Base-by-base conservation (phyloP, 1,140 invertebrate genomes). In the Drosophila tristis region DNA sequence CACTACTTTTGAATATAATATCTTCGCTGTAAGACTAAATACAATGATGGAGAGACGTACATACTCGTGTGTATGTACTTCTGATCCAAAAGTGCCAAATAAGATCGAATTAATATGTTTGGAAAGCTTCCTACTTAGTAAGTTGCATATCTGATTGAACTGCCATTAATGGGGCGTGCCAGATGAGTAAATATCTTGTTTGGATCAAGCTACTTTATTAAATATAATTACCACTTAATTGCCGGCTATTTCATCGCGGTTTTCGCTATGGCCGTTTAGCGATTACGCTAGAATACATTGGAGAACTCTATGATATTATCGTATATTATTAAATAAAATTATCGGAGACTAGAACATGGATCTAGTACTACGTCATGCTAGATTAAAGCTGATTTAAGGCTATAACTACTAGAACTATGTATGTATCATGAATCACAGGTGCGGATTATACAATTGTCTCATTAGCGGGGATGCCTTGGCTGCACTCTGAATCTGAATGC, bases 191-290 rank as follows among this genome's bases (percentile, higher is more conserved):
- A 44, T 29, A 48, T 60, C 31, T 65, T 13, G 25, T 29, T 65
- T 9, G 48, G 20, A 48, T 23, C 25, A 13, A 13, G 3, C 25
- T 9, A 39, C 5, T 25, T 11, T 20, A 26, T 44, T 11, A 11
- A 64, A 39, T 29, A 15, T 39, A 65, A 26, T 48, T 64, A 64
- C 25, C n/a, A 23, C 23, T n/a, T 45, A 20, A 64, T 9, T 49
- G 31, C 5, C 1, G 29, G 7, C 23, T 20, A 15, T 39, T 65
- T 48, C 25, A 26, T 8, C 8, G 20, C 35, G 4, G 35, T 20
- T 39, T 23, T 16, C 43, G 20, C 29, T 31, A 59, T 23, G 57
- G 13, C 5, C 51, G 11, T 59, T 54, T 11, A 59, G 5, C 9
- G 29, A 20, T 59, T 13, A 54, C 26, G 25, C 25, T 31, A 9